phyloP scores from a whole-genome alignment of 2,797 vertebrate genomes.

The Aldrovandia affinis region DNA sequence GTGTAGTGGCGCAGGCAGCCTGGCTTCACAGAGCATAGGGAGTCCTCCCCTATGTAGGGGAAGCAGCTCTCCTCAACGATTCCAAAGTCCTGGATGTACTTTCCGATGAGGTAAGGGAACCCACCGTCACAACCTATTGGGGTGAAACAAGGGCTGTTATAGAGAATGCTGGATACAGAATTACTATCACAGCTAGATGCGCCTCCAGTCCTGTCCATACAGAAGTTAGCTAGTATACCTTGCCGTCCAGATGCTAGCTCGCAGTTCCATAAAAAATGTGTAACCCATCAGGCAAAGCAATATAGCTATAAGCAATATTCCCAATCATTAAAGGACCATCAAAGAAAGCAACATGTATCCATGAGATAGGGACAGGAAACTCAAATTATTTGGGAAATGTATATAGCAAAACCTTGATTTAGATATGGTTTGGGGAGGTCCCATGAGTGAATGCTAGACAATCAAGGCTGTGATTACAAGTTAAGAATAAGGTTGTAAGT shows the following conservation, averaged over 20 bases:
- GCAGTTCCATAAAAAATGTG: too few species aligned
- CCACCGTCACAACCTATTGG: slow-evolving; percentile 90
- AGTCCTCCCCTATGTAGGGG: slow-evolving; percentile 78
- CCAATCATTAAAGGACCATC: too few species aligned
- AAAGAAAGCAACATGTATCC: too few species aligned
- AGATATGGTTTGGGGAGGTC: not conserved
- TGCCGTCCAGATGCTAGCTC: too few species aligned
- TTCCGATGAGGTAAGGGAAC: slow-evolving; percentile 94
- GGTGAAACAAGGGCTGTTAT: not conserved
- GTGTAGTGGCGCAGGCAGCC: slow-evolving; percentile 77
- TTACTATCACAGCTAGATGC: not conserved
- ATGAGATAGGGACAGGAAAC: not conserved
- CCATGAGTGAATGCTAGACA: not conserved
- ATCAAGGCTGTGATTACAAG: not conserved
- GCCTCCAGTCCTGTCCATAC: not conserved
- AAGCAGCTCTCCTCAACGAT: slow-evolving; percentile 89
- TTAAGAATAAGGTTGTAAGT: not conserved
- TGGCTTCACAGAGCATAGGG: slow-evolving; percentile 73
- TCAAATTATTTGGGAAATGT: not conserved
- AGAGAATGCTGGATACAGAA: not conserved
- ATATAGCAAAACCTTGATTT: too few species aligned
- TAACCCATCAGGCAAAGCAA: too few species aligned
- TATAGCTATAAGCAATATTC: too few species aligned
- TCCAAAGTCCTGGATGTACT: slow-evolving; percentile 91
- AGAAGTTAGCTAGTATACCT: not conserved